phyloP scores from a whole-genome alignment of 92 coral and sea anemone species.

The Siderastrea radians region DNA sequence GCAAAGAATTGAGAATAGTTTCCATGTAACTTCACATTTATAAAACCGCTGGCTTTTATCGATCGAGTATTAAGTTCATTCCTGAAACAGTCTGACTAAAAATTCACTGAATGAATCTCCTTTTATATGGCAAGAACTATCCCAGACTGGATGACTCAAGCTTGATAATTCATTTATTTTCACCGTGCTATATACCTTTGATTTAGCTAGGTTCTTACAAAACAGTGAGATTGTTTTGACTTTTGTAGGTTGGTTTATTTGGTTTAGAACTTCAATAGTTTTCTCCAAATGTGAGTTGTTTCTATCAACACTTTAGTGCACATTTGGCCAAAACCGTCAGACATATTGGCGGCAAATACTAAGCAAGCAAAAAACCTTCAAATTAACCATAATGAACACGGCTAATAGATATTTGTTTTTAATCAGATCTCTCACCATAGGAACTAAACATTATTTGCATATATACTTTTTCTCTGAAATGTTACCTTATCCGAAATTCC shows the following conservation, averaged over 20 bases:
- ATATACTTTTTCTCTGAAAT: not conserved
- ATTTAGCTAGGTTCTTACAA: not conserved
- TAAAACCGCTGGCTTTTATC: not conserved
- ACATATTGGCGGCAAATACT: constrained; percentile 27
- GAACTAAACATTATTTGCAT: not conserved
- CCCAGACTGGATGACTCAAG: too few relatives aligned
- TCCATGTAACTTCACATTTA: not conserved
- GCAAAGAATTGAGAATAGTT: not conserved
- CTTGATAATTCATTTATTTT: not conserved
- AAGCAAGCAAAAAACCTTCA: not conserved
- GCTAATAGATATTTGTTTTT: constrained; percentile 4
- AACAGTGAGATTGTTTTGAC: constrained; percentile 23
- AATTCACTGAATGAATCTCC: not conserved
- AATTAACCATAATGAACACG: not conserved
- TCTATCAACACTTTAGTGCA: not conserved
- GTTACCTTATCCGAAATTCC: not conserved
- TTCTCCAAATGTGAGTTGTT: too few relatives aligned
- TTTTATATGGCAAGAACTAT: not conserved
- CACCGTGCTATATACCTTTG: not conserved
- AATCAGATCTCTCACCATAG: not conserved
- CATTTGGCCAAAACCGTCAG: not conserved
- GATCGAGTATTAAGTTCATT: too few relatives aligned
- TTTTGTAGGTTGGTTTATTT: not conserved
- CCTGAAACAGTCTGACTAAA: too few relatives aligned
- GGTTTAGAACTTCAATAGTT: not conserved